Conservation (phyloP, 2,113 vertebrate genomes). For the Shinisaurus crocodilurus region DNA sequence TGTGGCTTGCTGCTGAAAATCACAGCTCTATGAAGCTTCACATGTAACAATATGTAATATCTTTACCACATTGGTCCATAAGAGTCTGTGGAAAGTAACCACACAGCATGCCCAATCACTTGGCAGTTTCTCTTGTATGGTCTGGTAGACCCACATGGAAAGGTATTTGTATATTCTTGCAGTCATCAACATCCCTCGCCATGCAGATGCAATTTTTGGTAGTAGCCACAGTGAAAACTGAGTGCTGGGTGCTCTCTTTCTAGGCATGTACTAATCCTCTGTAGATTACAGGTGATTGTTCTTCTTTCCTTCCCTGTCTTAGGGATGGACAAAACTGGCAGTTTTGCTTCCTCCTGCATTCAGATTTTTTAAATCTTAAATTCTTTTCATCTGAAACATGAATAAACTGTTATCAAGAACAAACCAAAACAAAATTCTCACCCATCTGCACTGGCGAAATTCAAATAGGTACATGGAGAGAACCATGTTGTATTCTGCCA, state of each 20-base stretch:
- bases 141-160: neutral
- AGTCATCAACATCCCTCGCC: neutral
- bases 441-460: too few species aligned
- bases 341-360: too few species aligned
- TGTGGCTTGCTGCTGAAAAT: neutral
- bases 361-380: too few species aligned
- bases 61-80: neutral
- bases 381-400: too few species aligned
- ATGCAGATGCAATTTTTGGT: neutral
- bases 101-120: too few species aligned
- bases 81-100: neutral
- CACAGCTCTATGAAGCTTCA: neutral
- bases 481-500: too few species aligned
- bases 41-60: neutral
- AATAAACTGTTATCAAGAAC: too few species aligned
- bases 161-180: neutral
- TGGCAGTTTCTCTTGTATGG: neutral
- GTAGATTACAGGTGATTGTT: neutral
- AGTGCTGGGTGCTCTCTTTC: neutral
- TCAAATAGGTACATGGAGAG: too few species aligned
- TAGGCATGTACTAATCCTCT: neutral
- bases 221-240: neutral
- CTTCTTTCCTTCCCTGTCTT: neutral
- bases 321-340: neutral
- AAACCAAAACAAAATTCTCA: too few species aligned